A percentile compares a stretch with the other conserved stretches of the same genome.
Evolutionary conservation across 2,113 vertebrate genomes (phyloP).

Genomic region (Thymallus thymallus): DNA sequence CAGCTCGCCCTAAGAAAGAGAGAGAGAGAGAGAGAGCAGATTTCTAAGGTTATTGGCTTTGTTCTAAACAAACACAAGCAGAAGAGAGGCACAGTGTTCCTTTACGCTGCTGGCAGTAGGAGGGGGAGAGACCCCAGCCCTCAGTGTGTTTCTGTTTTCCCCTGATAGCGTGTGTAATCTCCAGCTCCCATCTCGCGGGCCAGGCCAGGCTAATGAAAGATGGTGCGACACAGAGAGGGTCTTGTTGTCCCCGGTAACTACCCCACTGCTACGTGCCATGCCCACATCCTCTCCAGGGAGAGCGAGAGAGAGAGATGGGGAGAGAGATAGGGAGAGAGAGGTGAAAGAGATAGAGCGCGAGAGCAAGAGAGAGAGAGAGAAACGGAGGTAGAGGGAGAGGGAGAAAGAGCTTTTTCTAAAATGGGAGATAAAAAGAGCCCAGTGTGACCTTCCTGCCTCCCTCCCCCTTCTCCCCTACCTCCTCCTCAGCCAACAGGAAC

Average conservation of each 20-base stretch:
- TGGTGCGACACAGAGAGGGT: conserved; percentile 54
- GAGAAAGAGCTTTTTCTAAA: too few relatives aligned
- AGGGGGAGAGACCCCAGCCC: conserved; percentile 4
- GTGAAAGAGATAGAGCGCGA: conserved; percentile 14
- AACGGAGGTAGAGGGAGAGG: background rate
- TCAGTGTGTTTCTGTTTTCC: background rate
- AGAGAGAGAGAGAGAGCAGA: conserved; percentile 47
- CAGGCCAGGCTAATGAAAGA: conserved; percentile 25
- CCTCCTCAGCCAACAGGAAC: conserved; percentile 40
- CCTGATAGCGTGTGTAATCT: conserved; percentile 35
- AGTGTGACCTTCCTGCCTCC: conserved; percentile 40
- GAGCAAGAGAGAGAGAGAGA: conserved; percentile 41
- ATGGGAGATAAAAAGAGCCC: background rate
- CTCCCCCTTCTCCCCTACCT: background rate
- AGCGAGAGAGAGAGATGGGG: background rate
- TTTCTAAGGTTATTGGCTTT: conserved; percentile 49
- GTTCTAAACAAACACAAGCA: conserved; percentile 42
- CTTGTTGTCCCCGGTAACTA: conserved; percentile 59
- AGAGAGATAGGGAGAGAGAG: too few relatives aligned
- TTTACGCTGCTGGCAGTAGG: conserved; percentile 10
- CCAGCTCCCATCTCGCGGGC: conserved; percentile 19
- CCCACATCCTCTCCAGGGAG: conserved; percentile 56
- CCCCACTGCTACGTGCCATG: conserved; percentile 44
- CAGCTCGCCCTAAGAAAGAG: conserved; percentile 81
- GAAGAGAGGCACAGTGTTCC: conserved; percentile 50